These are phyloP conservation scores for Valencia hispanica DNA, from an alignment of 2,797 vertebrate species.

Conservation along the genomic window DNA sequence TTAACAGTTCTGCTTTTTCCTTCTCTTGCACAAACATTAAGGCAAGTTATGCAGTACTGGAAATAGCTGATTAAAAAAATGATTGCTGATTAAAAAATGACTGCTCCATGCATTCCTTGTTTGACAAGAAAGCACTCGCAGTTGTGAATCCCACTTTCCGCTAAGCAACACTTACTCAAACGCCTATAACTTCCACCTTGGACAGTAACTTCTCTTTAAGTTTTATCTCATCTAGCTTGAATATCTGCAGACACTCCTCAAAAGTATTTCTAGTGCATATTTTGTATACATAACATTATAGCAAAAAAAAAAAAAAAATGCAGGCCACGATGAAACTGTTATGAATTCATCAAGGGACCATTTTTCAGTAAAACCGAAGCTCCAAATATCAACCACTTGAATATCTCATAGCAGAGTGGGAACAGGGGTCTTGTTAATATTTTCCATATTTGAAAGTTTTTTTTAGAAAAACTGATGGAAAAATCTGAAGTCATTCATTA, in stretches of 20 bases:
- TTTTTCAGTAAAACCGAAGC: no score
- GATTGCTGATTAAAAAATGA: neutral
- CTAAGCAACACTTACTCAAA: neutral
- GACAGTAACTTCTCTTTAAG: neutral
- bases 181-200: neutral
- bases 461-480: no score
- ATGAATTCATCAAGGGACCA: no score
- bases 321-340: no score
- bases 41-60: neutral
- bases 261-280: neutral
- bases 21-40: neutral
- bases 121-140: neutral
- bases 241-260: neutral
- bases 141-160: neutral
- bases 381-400: no score
- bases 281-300: neutral
- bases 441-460: no score
- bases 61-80: neutral
- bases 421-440: no score
- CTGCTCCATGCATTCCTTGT: neutral
- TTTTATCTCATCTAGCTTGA: neutral
- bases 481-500: no score
- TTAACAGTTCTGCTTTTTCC: neutral
- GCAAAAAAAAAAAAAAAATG: neutral
- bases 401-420: no score